Evolutionary conservation across 2,797 vertebrate species (phyloP).

Genomic region (Perdix hodgsoniae): DNA sequence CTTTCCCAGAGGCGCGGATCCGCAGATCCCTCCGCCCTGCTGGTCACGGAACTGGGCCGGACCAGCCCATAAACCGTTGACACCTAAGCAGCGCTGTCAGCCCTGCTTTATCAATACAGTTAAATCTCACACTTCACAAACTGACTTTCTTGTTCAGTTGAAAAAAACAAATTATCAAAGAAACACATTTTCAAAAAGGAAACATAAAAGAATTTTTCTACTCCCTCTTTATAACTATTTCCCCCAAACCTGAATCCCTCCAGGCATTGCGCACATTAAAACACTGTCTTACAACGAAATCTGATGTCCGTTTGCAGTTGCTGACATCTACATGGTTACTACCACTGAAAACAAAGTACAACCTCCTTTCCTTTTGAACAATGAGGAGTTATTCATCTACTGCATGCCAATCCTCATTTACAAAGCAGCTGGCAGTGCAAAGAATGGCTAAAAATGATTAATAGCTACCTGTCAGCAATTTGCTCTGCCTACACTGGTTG

Average conservation of each 20-base stretch:
- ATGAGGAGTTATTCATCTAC: background rate
- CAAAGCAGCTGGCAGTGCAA: constrained; percentile 31
- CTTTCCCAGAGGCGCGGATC: too few species aligned
- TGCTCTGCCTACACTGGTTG: background rate
- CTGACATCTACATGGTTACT: background rate
- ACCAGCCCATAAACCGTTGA: too few species aligned
- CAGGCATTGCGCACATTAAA: background rate
- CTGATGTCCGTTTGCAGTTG: background rate
- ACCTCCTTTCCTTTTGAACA: background rate
- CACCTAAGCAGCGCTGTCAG: background rate
- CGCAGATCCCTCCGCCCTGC: too few species aligned
- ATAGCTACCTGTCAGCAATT: constrained; percentile 61
- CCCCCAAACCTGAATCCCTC: background rate
- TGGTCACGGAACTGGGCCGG: too few species aligned
- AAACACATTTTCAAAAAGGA: background rate
- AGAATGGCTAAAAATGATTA: constrained; percentile 54
- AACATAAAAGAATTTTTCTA: background rate
- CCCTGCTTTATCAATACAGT: background rate
- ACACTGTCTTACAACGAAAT: background rate
- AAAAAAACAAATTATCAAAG: background rate
- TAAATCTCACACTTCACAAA: background rate
- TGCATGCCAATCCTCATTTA: constrained; percentile 26
- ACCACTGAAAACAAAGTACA: background rate
- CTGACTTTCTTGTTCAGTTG: background rate
- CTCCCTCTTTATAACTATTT: background rate